Conservation (phyloP, 2,797 vertebrate species). For the Schizopygopsis pylzovi region DNA sequence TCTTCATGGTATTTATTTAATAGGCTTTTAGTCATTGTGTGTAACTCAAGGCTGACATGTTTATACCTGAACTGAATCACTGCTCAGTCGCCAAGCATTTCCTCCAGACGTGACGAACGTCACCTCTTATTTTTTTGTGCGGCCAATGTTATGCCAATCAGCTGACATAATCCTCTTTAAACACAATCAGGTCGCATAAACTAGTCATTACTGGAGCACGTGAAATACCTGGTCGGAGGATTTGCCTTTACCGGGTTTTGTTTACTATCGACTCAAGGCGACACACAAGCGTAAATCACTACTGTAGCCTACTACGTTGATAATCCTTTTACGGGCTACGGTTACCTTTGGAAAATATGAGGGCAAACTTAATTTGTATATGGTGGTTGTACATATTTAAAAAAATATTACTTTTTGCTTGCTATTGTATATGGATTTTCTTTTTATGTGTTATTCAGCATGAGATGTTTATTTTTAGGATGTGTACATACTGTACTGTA, state of each 20-base stretch:
- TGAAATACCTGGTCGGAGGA: slow-evolving; percentile 35
- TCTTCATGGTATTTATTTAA: slow-evolving; percentile 76
- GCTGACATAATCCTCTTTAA: slow-evolving; percentile 37
- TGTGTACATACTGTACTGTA: slow-evolving; percentile 98
- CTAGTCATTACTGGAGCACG: slow-evolving; percentile 38
- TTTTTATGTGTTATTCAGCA: slow-evolving; percentile 91
- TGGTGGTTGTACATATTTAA: slow-evolving; percentile 85
- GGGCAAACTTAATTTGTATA: slow-evolving; percentile 71
- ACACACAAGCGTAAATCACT: slow-evolving; percentile 45
- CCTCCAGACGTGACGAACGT: slow-evolving; percentile 43
- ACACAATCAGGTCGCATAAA: slow-evolving; percentile 46
- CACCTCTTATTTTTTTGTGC: slow-evolving; percentile 32
- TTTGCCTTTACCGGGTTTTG: slow-evolving; percentile 42
- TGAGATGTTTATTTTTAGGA: slow-evolving; percentile 98
- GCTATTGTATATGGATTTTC: slow-evolving; percentile 79
- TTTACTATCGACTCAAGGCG: slow-evolving; percentile 35
- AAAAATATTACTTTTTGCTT: slow-evolving; percentile 79
- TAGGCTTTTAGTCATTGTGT: slow-evolving; percentile 64
- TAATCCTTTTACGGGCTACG: slow-evolving; percentile 48
- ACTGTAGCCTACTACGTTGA: slow-evolving; percentile 51
- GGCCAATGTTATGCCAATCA: slow-evolving; percentile 3
- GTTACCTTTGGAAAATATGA: slow-evolving; percentile 57
- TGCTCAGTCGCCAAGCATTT: slow-evolving; percentile 54
- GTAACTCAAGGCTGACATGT: slow-evolving; percentile 66
- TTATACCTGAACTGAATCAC: slow-evolving; percentile 70